phyloP scores from a whole-genome alignment of 2,888 invertebrate genomes.

The Lymantria dispar region DNA sequence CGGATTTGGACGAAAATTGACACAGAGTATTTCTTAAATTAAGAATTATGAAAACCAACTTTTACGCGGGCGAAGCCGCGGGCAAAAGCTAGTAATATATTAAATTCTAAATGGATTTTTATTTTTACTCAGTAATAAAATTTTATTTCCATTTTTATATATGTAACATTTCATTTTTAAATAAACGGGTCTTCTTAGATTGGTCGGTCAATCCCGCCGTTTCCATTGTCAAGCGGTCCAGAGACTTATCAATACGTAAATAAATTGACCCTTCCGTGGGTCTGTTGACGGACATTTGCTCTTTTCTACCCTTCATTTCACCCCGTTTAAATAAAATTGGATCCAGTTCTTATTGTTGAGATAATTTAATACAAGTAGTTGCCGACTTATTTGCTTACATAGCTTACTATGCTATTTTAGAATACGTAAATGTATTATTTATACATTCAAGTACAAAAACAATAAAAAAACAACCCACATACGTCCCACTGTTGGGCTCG shows the following conservation, averaged over 20 bases:
- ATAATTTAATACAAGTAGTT: slow-evolving; percentile 25
- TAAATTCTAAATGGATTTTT: no score
- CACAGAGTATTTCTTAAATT: no score
- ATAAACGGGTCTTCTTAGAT: slow-evolving; percentile 28
- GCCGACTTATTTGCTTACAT: slow-evolving; percentile 15
- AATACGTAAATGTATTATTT: no score
- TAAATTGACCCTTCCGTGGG: slow-evolving; percentile 54
- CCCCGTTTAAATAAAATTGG: slow-evolving; percentile 46
- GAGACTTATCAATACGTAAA: slow-evolving; percentile 67
- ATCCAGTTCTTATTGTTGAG: slow-evolving; percentile 34
- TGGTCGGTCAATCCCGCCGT: slow-evolving; percentile 25
- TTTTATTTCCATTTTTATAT: neutral
- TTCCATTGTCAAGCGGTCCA: slow-evolving; percentile 47
- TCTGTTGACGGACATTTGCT: slow-evolving; percentile 38
- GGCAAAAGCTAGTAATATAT: no score
- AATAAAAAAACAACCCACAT: no score
- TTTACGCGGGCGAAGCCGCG: no score
- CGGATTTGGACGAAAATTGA: no score
- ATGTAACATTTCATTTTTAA: slow-evolving; percentile 19
- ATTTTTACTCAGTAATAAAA: neutral
- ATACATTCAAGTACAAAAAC: no score
- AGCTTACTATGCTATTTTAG: no score
- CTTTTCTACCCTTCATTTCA: slow-evolving; percentile 38
- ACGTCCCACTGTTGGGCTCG: no score
- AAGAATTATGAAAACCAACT: no score